Evolutionary conservation across 2,113 vertebrate species (phyloP), one percentile per base, ranked within the genome.

Genomic region (Pseudopodoces humilis): DNA sequence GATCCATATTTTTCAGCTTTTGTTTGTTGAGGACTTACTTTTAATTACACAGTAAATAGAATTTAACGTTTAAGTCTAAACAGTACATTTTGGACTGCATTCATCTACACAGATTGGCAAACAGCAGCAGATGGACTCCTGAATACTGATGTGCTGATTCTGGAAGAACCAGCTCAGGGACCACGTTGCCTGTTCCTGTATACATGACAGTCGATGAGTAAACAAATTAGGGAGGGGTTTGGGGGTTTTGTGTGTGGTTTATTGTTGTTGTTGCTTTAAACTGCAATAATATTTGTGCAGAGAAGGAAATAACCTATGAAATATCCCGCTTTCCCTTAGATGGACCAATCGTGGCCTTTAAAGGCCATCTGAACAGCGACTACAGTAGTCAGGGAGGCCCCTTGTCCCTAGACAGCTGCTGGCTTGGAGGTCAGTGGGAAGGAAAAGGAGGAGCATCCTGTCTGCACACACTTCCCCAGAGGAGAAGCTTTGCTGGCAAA

Each of bases 381-480:
- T 47, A 76, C 77, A 63, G 30, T 27, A 60, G n/a, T 21, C 47
- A 15, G 64, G 11, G 71, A 85, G 74, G 81, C 27, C 68, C 50
- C 59, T 44, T 86, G 90, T 96, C 68, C 58, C 60, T 82, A 95
- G 92, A 85, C 67, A 55, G 69, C 74, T 90, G 83, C 69, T 83
- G 88, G 79, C 67, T 52, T 49, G 30, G 65, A 92, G 90, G 53
- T 95, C 95, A 94, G 80, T n/a, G 84, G 93, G 93, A 94, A 95
- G 98, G 98, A 98, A 98, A 90, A 93, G 97, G 97, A 95, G 96
- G 72, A 95, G 93, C 85, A 97, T 98, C 98, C 98, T 95, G 97
- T 97, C 97, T 97, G 93, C n/a, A 75, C 80, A 63, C 16, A 55
- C 85, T 94, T 88, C 85, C 82, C 86, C 65, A 77, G 37, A 92